Evolutionary conservation across 2,797 vertebrate species (phyloP).

Genomic region (Enteromius viviparus): DNA sequence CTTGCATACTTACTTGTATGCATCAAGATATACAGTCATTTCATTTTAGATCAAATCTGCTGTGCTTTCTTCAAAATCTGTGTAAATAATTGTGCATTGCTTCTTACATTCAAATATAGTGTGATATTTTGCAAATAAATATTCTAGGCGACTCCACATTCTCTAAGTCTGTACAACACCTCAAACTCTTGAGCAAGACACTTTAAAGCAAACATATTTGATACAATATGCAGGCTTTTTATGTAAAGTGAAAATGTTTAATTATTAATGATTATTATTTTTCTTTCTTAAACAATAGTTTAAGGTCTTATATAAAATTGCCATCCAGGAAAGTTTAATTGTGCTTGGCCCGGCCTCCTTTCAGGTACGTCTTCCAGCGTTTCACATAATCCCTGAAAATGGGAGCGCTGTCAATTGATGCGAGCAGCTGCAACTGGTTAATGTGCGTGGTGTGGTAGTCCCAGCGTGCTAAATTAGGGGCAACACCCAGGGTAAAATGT

Average conservation of each 20-base stretch:
- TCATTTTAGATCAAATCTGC: not conserved
- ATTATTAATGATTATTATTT: not conserved
- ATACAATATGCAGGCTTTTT: slow-evolving; percentile 31
- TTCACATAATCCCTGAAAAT: slow-evolving; percentile 84
- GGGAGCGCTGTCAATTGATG: slow-evolving; percentile 78
- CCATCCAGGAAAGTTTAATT: slow-evolving; percentile 71
- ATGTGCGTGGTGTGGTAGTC: slow-evolving; percentile 91
- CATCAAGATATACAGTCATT: slow-evolving; percentile 4
- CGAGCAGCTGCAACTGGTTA: slow-evolving; percentile 87
- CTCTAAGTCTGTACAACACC: slow-evolving; percentile 7
- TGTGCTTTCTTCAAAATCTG: slow-evolving; percentile 45
- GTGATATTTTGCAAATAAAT: slow-evolving; percentile 26
- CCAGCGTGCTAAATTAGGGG: slow-evolving; percentile 88
- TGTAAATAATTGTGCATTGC: slow-evolving; percentile 29
- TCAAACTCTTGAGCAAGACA: slow-evolving; percentile 16
- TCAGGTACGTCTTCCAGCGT: slow-evolving; percentile 86
- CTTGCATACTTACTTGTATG: not conserved
- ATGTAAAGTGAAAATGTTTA: slow-evolving; percentile 11
- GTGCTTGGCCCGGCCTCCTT: slow-evolving; percentile 86
- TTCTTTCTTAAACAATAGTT: not conserved
- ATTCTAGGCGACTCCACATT: slow-evolving; percentile 8
- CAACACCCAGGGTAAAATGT: slow-evolving; percentile 84
- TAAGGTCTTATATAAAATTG: not conserved
- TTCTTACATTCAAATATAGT: slow-evolving; percentile 14
- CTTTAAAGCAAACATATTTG: not conserved